Evolutionary conservation across 2,888 invertebrate genomes (phyloP), one percentile per base, ranked within the genome.

Genomic region (Cosmopolites sordidus): DNA sequence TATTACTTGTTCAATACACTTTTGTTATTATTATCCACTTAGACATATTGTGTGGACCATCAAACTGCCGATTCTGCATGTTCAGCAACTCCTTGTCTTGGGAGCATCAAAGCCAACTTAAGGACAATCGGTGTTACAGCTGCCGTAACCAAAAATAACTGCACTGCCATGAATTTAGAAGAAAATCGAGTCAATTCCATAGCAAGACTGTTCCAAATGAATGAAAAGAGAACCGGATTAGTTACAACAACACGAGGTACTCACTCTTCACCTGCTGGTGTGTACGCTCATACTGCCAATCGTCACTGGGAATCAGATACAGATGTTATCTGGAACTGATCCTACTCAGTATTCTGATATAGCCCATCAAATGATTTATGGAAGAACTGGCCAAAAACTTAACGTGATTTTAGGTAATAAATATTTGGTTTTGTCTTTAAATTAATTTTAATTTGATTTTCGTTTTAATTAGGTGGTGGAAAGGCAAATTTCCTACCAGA

Each of bases 51-150:
- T 62, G 80, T 87, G 1, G 84, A 89, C 65, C 75, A 77, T 42
- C 84, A 88, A 68, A 88, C 89, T 0, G 82, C 90, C 0, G 92
- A 92, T 67, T 91, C 90, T 0, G 91, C 92, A 0, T 89, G 86
- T 65, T 86, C 89, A 1, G 86, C 88, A 0, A 92, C 91, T 0
- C 89, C 91, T 0, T 89, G 87, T 66, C 73, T 90, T 37, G 77
- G 82, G 14, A 92, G 92, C 0, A 83, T 89, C 0, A 92, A 92
- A 73, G 84, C 81, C 2, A 89, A 89, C 69, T 79, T 81, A 60
- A 86, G 84, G 1, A 88, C 89, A 0, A 78, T 91, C 15, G 91
- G 92, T 0, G 80, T 91, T 0, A 84, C 83, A 17, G 87, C 80
- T 0, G 77, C 79, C 0, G 87, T 87, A 0, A 71, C 72, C 29